Conservation (phyloP, 2,113 vertebrate species). For the Xiphorhynchus elegans region DNA sequence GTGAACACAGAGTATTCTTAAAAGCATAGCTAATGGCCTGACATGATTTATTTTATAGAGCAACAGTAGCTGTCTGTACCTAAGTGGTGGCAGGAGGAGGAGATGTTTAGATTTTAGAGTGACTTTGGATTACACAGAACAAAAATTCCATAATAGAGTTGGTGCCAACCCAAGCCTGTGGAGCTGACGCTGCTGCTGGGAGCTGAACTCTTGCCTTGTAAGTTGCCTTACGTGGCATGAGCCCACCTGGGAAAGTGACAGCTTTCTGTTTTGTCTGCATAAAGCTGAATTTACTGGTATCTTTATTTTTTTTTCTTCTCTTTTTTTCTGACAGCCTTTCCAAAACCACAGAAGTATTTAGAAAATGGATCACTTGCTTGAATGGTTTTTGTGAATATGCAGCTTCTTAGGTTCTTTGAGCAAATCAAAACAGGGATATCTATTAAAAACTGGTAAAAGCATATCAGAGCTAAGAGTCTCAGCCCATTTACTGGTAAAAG, state of each 20-base stretch:
- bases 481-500: not conserved
- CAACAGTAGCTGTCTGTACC: not conserved
- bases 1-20: not conserved
- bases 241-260: not conserved
- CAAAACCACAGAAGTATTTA: not conserved
- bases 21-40: not conserved
- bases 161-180: not conserved
- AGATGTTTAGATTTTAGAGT: not conserved
- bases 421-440: not conserved
- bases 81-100: not conserved
- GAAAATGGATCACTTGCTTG: not conserved
- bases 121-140: not conserved
- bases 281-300: not conserved
- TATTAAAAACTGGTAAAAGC: not conserved
- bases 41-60: not conserved
- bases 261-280: not conserved
- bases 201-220: not conserved
- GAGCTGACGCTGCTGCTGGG: not conserved
- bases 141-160: not conserved
- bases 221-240: not conserved
- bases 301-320: rapidly evolving
- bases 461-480: not conserved
- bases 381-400: not conserved
- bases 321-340: not conserved
- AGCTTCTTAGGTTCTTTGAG: not conserved